A percentile compares a stretch with the other conserved stretches of the same genome.
These are phyloP conservation scores for Erebia palarica DNA, from an alignment of 2,888 invertebrate species.

Conservation along the genomic window DNA sequence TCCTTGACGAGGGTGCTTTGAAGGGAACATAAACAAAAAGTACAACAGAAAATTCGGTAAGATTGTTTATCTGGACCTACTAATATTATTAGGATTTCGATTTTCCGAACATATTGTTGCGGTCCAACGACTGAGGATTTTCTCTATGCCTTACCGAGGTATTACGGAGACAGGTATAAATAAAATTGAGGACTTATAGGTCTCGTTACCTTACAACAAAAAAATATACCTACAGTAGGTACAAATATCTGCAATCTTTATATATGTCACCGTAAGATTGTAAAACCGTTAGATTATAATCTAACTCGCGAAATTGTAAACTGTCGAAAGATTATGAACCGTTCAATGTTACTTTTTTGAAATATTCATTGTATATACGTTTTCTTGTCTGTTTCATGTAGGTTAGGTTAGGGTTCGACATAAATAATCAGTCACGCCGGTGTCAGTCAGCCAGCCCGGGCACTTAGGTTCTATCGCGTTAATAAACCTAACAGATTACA, in stretches of 20 bases:
- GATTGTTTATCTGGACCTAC: conserved; percentile 52
- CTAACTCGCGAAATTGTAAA: too few relatives aligned
- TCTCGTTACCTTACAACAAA: neutral
- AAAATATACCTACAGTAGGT: neutral
- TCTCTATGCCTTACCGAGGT: neutral
- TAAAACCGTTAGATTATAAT: too few relatives aligned
- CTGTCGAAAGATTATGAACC: too few relatives aligned
- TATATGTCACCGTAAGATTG: too few relatives aligned
- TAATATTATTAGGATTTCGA: conserved; percentile 54
- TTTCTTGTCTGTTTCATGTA: too few relatives aligned
- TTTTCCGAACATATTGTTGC: conserved; percentile 45
- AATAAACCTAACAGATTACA: too few relatives aligned
- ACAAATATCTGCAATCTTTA: neutral
- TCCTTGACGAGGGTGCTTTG: conserved; percentile 77
- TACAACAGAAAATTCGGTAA: conserved; percentile 70
- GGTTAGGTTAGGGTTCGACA: too few relatives aligned
- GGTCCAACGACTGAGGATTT: conserved; percentile 3
- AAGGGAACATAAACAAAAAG: conserved; percentile 69
- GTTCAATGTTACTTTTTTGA: too few relatives aligned
- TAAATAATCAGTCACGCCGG: too few relatives aligned
- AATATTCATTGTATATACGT: too few relatives aligned
- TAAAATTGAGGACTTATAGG: conserved; percentile 2
- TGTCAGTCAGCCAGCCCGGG: too few relatives aligned
- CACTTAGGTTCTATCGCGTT: too few relatives aligned
- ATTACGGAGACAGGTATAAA: conserved; percentile 5